Percentiles rank a stretch among this genome's conserved stretches.
phyloP scores from a whole-genome alignment of 2,113 vertebrate genomes.

The Carassius gibelio region DNA sequence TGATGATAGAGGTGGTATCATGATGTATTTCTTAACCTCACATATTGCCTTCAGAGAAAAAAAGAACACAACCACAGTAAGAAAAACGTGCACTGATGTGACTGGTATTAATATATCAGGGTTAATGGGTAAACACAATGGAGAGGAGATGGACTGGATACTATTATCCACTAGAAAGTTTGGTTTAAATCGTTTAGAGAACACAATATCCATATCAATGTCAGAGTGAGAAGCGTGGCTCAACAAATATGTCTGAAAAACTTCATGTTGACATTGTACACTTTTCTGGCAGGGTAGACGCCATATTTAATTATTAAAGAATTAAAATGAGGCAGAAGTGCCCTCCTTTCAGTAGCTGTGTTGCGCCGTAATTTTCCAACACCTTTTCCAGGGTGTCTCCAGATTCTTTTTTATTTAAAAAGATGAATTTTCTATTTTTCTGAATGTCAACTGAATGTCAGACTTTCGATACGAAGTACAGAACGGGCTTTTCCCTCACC shows the following conservation, averaged over 20 bases:
- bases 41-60: constrained; percentile 6
- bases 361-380: background rate
- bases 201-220: background rate
- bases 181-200: background rate
- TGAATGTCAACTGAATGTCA: background rate
- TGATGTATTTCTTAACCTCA: constrained; percentile 20
- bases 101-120: constrained; percentile 23
- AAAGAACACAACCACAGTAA: background rate
- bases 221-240: background rate
- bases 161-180: background rate
- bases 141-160: background rate
- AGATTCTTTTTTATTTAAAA: background rate
- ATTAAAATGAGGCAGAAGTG: background rate
- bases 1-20: constrained; percentile 31
- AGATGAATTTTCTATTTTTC: background rate
- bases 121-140: background rate
- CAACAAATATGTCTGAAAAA: background rate
- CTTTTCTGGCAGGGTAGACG: background rate
- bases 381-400: background rate
- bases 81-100: background rate
- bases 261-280: background rate
- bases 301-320: background rate
- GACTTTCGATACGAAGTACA: background rate
- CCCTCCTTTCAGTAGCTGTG: no score
- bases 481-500: background rate